phyloP scores from a whole-genome alignment of 2,888 invertebrate species.

The Lycocerus yunnanus region DNA sequence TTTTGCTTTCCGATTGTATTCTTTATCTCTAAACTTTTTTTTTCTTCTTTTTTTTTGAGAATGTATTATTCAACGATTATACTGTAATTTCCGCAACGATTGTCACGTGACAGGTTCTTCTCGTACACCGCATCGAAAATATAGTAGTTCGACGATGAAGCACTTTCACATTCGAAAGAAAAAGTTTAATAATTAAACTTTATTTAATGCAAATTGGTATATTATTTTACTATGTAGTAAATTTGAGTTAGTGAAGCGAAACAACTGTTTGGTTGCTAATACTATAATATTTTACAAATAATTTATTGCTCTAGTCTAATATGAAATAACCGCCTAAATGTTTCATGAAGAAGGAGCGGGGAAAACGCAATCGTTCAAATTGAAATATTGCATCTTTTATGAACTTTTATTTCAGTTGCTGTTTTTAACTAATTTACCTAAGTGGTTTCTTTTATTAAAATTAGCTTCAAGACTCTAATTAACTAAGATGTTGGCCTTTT shows the following conservation, averaged over 20 bases:
- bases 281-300: conserved; percentile 2
- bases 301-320: background rate
- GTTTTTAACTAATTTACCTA: background rate
- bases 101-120: background rate
- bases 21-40: background rate
- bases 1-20: background rate
- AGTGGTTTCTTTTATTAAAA: background rate
- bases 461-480: background rate
- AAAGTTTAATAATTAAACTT: background rate
- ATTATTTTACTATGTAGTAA: background rate
- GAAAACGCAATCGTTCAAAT: background rate
- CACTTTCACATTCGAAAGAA: background rate
- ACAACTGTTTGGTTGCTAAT: background rate
- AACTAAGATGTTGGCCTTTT: background rate
- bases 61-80: no score
- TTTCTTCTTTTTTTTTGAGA: no score
- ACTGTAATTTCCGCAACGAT: background rate
- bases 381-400: background rate
- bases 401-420: background rate
- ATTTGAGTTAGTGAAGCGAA: background rate
- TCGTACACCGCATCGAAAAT: background rate
- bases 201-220: background rate
- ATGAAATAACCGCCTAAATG: background rate
- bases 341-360: background rate
- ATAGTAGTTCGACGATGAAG: background rate